These are phyloP conservation scores for Cotesia congregata DNA, from an alignment of 2,888 invertebrate genomes.

Conservation along the genomic window DNA sequence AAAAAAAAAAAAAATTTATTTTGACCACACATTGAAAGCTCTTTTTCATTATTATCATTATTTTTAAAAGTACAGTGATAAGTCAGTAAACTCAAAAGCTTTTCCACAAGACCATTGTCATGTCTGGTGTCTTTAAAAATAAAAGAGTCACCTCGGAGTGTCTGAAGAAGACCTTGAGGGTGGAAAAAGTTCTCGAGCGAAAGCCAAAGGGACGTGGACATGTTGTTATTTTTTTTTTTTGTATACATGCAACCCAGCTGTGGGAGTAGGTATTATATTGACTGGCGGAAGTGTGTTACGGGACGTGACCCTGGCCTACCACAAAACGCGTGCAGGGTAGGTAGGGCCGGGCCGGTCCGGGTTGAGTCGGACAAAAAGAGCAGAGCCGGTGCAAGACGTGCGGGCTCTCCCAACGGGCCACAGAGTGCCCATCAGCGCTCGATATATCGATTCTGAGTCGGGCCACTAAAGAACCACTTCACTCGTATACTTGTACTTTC, in stretches of 20 bases:
- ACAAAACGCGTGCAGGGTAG: constrained; percentile 57
- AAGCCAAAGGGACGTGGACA: neutral
- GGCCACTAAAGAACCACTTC: constrained; percentile 46
- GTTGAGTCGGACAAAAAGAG: neutral
- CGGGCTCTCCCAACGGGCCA: constrained; percentile 39
- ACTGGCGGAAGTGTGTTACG: constrained; percentile 12
- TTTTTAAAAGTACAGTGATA: neutral
- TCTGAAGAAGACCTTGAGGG: constrained; percentile 16
- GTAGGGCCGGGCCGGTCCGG: neutral
- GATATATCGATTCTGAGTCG: constrained; percentile 62
- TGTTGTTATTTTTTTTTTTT: neutral
- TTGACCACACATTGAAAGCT: too few species aligned
- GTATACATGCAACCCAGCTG: neutral
- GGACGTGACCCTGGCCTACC: constrained; percentile 66
- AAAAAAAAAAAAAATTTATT: too few species aligned
- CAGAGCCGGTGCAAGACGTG: constrained; percentile 28
- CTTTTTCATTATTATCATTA: neutral
- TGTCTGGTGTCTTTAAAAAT: neutral
- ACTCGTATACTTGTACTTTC: neutral
- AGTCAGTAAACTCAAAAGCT: neutral
- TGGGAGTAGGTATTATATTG: neutral
- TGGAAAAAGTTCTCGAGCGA: constrained; percentile 14
- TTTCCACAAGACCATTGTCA: neutral
- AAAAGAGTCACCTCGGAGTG: constrained; percentile 5
- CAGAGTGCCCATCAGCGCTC: constrained; percentile 53